Base-by-base conservation (phyloP, 2,888 invertebrate species). In the Drosophila niveifrons region DNA sequence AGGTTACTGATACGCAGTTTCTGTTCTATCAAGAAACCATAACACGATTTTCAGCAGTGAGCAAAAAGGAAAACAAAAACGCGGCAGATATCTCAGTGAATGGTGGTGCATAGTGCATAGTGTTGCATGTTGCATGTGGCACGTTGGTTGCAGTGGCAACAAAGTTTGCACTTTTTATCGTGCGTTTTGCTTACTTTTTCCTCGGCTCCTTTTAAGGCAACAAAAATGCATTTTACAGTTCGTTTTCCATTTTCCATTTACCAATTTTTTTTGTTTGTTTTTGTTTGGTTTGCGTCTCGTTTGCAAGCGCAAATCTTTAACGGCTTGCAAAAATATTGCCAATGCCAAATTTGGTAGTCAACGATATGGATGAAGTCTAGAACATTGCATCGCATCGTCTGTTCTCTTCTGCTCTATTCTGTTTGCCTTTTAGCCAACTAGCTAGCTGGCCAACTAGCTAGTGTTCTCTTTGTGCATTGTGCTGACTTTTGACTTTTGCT, bases 201-300 rank as follows among this genome's bases (percentile, higher is more conserved):
- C 51, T 68, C 75, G 46, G 73, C 55, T 61, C 85, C 85, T 80
- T 85, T 85, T 85, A 88, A 75, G 85, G 85, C 70, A 31, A 48
- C 58, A 75, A 80, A 81, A 85, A 82, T 79, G 86, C 79, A 80
- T 79, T 88, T 87, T 88, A 85, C 85, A 80, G 88, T 82, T 56
- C 56, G 47, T 63, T 55, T 52, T 43, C 3, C 11, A 15, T 46
- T 18, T 23, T 23, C 23, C 23, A 23, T 23, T n/a, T 47, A n/a
- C n/a, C n/a, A n/a, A n/a, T n/a, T n/a, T n/a, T n/a, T n/a, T n/a
- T n/a, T n/a, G n/a, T 9, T 29, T 13, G 6, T 8, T 46, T 46
- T n/a, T 11, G 7, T 46, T 46, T 6, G n/a, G n/a, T n/a, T 46
- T 11, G 18, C 23, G 4, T 23, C 23, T 23, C 23, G 23, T 23